Evolutionary conservation across 2,888 invertebrate species (phyloP).

Genomic region (Mellilla xanthometata): DNA sequence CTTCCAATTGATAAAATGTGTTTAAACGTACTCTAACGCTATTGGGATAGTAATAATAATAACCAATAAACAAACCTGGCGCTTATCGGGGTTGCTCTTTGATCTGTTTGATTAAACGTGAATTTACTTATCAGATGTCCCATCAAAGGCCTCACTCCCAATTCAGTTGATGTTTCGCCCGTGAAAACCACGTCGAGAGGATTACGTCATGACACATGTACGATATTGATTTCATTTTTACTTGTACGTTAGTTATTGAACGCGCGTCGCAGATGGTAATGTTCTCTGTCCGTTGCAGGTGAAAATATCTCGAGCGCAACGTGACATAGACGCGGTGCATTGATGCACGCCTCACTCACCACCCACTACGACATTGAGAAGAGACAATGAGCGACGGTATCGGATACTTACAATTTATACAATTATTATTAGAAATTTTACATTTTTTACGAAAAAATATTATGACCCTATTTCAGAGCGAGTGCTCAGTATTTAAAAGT

Average conservation of each 20-base stretch:
- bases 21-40: not conserved
- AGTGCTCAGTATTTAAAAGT: constrained; percentile 29
- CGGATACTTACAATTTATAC: constrained; percentile 15
- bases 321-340: constrained; percentile 93
- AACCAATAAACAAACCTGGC: not conserved
- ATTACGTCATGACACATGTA: constrained; percentile 19
- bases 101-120: constrained; percentile 14
- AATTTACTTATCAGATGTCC: constrained; percentile 23
- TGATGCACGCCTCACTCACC: constrained; percentile 47
- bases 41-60: not conserved
- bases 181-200: constrained; percentile 18
- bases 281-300: constrained; percentile 71
- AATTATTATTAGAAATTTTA: constrained; percentile 5
- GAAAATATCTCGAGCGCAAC: constrained; percentile 97
- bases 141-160: constrained; percentile 22
- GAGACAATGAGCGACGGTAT: constrained; percentile 5
- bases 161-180: constrained; percentile 19
- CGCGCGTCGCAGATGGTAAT: not conserved
- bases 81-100: constrained; percentile 13
- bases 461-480: constrained; percentile 6
- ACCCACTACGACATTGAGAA: too few relatives aligned
- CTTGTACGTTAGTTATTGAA: not conserved
- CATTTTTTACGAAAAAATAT: constrained; percentile 13
- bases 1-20: too few relatives aligned
- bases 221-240: not conserved